A percentile compares a stretch with the other conserved stretches of the same genome.
These are phyloP conservation scores for Anadara kagoshimensis DNA, from an alignment of 1,140 invertebrate genomes.

Conservation along the genomic window DNA sequence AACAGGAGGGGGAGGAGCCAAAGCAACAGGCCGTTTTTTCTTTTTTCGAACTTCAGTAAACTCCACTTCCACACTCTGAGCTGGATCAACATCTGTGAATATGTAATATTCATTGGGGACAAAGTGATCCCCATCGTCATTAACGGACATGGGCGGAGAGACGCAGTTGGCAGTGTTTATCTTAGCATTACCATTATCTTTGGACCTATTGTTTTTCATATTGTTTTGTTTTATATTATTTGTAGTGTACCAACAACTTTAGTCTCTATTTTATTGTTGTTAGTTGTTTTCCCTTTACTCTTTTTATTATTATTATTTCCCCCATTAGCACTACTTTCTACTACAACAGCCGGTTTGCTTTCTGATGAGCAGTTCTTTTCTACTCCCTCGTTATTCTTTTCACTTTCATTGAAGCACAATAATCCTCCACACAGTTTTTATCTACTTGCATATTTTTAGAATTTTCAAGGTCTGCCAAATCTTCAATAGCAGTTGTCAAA, in stretches of 20 bases:
- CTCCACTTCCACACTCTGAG: conserved; percentile 47
- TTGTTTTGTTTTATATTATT: conserved; percentile 49
- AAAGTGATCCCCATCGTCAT: conserved; percentile 17
- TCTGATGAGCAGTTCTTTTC: too few relatives aligned
- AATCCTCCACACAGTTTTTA: too few relatives aligned
- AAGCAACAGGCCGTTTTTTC: conserved; percentile 49
- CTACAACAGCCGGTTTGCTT: too few relatives aligned
- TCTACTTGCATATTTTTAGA: too few relatives aligned
- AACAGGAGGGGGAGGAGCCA: not conserved
- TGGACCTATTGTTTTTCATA: conserved; percentile 35
- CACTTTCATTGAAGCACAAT: too few relatives aligned
- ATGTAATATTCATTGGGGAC: conserved; percentile 43
- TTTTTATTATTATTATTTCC: too few relatives aligned
- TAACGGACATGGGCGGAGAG: not conserved
- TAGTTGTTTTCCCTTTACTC: too few relatives aligned
- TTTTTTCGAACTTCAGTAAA: conserved; percentile 56
- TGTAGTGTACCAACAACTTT: not conserved
- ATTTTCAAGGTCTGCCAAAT: too few relatives aligned
- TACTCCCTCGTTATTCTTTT: too few relatives aligned
- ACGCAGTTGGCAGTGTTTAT: not conserved
- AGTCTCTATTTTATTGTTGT: too few relatives aligned
- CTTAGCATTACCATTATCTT: conserved; percentile 17
- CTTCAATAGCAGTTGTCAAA: too few relatives aligned
- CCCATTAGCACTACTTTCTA: too few relatives aligned
- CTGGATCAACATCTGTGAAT: conserved; percentile 57